Conservation (phyloP, 2,888 invertebrate genomes). For the Acronicta psi region DNA sequence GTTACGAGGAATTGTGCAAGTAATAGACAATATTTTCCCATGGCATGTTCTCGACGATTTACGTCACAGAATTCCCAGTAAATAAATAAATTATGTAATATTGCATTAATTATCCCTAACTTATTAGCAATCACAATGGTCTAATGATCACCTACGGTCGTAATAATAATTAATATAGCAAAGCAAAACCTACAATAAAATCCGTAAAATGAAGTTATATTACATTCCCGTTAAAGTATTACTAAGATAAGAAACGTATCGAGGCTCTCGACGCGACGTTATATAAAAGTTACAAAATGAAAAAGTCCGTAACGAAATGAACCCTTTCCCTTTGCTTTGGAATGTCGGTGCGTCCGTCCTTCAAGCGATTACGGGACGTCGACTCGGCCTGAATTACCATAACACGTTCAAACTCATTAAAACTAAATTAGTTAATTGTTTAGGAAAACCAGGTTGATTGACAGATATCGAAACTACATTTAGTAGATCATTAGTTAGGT, state of each 20-base stretch:
- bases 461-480: conserved; percentile 47
- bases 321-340: conserved; percentile 55
- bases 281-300: conserved; percentile 36
- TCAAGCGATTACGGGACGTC: conserved; percentile 80
- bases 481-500: conserved; percentile 28
- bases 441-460: conserved; percentile 47
- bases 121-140: background rate
- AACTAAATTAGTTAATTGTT: conserved; percentile 77
- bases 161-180: too few relatives aligned
- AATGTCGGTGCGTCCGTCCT: conserved; percentile 74
- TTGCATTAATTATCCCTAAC: background rate
- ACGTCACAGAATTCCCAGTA: background rate
- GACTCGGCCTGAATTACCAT: conserved; percentile 78
- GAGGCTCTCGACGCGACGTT: conserved; percentile 15
- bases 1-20: conserved; percentile 66
- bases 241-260: conserved; percentile 8
- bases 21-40: conserved; percentile 40
- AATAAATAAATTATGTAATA: conserved; percentile 4
- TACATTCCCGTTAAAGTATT: conserved; percentile 9
- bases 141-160: too few relatives aligned
- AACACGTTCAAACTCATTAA: conserved; percentile 73
- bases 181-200: conserved; percentile 7
- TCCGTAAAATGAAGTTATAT: background rate
- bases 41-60: background rate
- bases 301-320: conserved; percentile 41